Evolutionary conservation across 2,888 invertebrate genomes (phyloP), one percentile per base, ranked within the genome.

Genomic region (Zaprionus bogoriensis): DNA sequence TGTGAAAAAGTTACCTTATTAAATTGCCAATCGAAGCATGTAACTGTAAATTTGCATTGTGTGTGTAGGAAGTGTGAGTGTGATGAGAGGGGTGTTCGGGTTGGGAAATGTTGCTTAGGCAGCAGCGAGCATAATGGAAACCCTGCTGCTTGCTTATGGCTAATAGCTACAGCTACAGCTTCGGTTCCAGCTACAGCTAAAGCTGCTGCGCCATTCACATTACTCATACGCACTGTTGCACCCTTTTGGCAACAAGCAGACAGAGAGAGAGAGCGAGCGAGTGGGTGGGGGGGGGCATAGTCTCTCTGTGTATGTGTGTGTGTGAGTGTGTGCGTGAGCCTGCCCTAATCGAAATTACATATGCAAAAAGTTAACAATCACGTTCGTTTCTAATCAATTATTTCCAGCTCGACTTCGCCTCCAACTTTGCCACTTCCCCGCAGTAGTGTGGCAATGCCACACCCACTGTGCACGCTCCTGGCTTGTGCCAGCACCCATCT

Each of bases 1-100:
- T 44, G 72, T 52, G 44, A 76, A 86, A 86, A 79, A 80, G 80
- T 86, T 80, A 80, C 80, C 84, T 80, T 82, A 82, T 86, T 85
- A 87, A 83, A 86, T 87, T 87, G 87, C 84, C 84, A 87, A 86
- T 86, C 84, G 87, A 86, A 81, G 84, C 86, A 83, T 87, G 87
- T 86, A 87, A 87, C 84, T 82, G 82, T 78, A 87, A 82, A 87
- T 87, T 86, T 82, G 77, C 86, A 85, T 87, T 86, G 84, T 86
- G 74, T 77, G 77, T 53, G 9, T 10, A 28, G 38, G 38, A 36
- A 4, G 3, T 5, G 14, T 2, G 7, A 0, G 7, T n/a, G 4
- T 9, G 9, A 2, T 17, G 22, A 5, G 1, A 17, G 9, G 1
- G 19, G 2, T 0, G 22, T n/a, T n/a, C n/a, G n/a, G n/a, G n/a